These are phyloP conservation scores for Troglohyphantes excavatus DNA, from an alignment of 2,888 invertebrate genomes.

Conservation along the genomic window DNA sequence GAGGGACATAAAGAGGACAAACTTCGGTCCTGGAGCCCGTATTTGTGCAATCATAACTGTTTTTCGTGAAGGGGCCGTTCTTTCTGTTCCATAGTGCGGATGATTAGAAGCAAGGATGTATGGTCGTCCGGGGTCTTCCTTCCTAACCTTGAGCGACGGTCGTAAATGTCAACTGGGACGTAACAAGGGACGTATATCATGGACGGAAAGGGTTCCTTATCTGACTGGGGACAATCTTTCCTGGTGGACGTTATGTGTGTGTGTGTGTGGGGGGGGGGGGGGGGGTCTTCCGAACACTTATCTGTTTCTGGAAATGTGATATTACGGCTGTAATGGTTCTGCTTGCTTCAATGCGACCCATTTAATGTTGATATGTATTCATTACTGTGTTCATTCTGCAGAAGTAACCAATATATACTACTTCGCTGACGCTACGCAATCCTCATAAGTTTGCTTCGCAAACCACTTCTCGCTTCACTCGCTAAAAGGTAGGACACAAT, in stretches of 20 bases:
- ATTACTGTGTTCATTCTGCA: neutral
- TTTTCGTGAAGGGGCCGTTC: conserved; percentile 3
- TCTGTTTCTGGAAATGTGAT: neutral
- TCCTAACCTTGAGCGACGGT: conserved; percentile 15
- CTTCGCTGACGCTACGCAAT: too few relatives aligned
- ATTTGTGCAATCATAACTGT: conserved; percentile 29
- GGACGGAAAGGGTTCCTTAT: neutral
- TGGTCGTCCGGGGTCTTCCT: neutral
- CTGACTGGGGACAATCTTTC: neutral
- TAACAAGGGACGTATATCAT: conserved; percentile 41
- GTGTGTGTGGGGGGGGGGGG: too few relatives aligned
- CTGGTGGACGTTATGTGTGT: neutral
- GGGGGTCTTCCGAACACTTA: neutral
- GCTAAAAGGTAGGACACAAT: too few relatives aligned
- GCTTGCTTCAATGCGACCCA: neutral
- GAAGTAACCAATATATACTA: too few relatives aligned
- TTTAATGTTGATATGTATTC: neutral
- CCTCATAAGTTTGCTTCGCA: too few relatives aligned
- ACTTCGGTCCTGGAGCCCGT: neutral
- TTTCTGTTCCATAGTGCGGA: neutral
- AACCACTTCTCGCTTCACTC: too few relatives aligned
- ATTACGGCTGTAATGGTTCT: neutral
- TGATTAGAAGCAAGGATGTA: conserved; percentile 35
- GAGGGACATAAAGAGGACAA: neutral
- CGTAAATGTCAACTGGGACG: conserved; percentile 45